Evolutionary conservation across 37 sponge, comb jelly and placozoan genomes (phyloP).

Genomic region (Cladorhizidae sp.): DNA sequence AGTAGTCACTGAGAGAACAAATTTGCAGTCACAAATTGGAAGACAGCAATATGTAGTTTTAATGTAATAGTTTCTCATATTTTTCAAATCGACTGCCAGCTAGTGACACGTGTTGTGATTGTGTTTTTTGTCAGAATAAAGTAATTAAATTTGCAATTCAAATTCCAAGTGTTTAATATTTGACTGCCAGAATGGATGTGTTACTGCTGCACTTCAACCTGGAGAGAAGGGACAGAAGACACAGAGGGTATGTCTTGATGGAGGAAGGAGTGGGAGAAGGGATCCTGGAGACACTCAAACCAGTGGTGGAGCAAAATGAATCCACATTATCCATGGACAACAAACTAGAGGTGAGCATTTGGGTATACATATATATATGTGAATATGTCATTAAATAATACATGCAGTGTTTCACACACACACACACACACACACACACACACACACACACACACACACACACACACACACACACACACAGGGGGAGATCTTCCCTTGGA

Average conservation of each 20-base stretch:
- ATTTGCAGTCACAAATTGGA: too few species aligned
- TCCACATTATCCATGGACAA: constrained; percentile 13
- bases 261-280: constrained; percentile 17
- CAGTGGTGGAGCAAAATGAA: constrained; percentile 34
- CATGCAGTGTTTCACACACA: constrained; percentile 4
- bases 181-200: constrained; percentile 8
- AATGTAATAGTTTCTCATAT: too few species aligned
- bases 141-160: neutral
- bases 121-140: neutral
- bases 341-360: constrained; percentile 24
- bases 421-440: constrained; percentile 4
- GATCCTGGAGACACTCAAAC: constrained; percentile 18
- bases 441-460: constrained; percentile 4
- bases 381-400: neutral
- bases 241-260: constrained; percentile 59
- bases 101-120: neutral
- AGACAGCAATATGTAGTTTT: too few species aligned
- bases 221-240: constrained; percentile 58
- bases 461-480: too few species aligned
- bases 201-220: constrained; percentile 47
- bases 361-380: neutral
- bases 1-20: too few species aligned
- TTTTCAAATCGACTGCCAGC: neutral
- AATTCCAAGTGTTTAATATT: too few species aligned
- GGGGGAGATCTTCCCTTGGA: too few species aligned